Evolutionary conservation across 2,888 invertebrate genomes (phyloP), one percentile per base, ranked within the genome.

Genomic region (Hirtodrosophila confusa): DNA sequence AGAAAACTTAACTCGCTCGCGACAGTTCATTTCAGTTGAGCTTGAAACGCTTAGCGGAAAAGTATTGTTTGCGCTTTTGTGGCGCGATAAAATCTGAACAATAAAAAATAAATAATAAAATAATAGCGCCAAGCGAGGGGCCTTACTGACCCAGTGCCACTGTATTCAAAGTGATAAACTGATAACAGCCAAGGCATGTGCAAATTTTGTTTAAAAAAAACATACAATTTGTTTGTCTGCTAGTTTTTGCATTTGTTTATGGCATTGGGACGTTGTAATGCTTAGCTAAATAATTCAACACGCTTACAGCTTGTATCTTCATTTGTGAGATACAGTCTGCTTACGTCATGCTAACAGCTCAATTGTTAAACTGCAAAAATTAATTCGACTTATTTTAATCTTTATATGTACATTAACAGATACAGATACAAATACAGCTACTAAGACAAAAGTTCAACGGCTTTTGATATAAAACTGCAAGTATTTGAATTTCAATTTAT

Each of bases 21-120:
- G 40, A 11, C 56, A 43, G 44, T 62, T 67, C 47, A 51, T 40
- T 71, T 78, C 64, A 80, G 75, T 86, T 75, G 79, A 82, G 82
- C 71, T 79, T 79, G 67, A 77, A 71, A 64, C 76, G 76, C 67
- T 68, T 57, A 63, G 67, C 78, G 62, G 73, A 66, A 73, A 69
- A 75, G 84, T 78, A 75, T 69, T 48, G 49, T 33, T 23, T 41
- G 65, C 54, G 53, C 56, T 31, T 31, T 31, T 31, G 31, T 31
- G 7, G 64, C 51, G 65, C 69, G 61, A 54, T 43, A 50, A 63
- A 63, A 53, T 8, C 49, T 29, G 40, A 47, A 33, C 8, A 4
- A 37, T 10, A 7, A 23, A 39, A 40, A 11, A 24, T 3, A 39
- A 11, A 29, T 3, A 43, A 27, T 27, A 4, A 27, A 4, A 27